Percentiles rank a stretch among this genome's conserved stretches.
Evolutionary conservation across 2,888 invertebrate genomes (phyloP).

Genomic region (Conops quadrifasciatus): DNA sequence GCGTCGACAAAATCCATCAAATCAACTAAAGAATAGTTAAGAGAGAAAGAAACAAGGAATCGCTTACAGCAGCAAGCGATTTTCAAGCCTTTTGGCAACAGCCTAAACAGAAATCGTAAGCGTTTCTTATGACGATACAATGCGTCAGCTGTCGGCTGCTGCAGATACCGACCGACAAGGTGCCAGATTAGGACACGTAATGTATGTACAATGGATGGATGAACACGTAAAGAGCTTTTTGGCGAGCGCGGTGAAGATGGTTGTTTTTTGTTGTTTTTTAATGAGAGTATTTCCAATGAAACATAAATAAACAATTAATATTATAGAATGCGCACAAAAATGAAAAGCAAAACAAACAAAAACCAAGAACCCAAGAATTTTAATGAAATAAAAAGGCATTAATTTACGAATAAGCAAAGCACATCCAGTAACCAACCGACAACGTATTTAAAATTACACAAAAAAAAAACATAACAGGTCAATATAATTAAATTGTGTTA

Average conservation of each 20-base stretch:
- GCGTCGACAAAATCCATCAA: not conserved
- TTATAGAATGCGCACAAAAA: constrained; percentile 8
- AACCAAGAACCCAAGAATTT: constrained; percentile 12
- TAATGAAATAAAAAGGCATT: constrained; percentile 1
- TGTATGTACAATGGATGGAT: not conserved
- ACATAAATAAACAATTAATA: not conserved
- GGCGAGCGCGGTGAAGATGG: not conserved
- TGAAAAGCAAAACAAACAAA: constrained; percentile 2
- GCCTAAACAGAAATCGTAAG: not conserved
- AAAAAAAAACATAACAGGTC: not conserved
- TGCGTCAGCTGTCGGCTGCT: not conserved
- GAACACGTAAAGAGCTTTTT: not conserved
- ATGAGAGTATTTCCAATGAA: not conserved
- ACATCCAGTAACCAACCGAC: not conserved
- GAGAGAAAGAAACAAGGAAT: not conserved
- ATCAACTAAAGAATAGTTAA: not conserved
- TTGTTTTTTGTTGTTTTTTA: not conserved
- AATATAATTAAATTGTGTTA: constrained; percentile 5
- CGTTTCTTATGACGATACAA: not conserved
- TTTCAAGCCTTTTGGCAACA: not conserved
- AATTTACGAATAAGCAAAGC: not conserved
- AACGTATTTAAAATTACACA: not conserved
- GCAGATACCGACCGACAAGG: not conserved
- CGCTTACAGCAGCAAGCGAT: not conserved
- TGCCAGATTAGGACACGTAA: not conserved